phyloP scores from a whole-genome alignment of 2,888 invertebrate genomes.

The Diabrotica balteata region DNA sequence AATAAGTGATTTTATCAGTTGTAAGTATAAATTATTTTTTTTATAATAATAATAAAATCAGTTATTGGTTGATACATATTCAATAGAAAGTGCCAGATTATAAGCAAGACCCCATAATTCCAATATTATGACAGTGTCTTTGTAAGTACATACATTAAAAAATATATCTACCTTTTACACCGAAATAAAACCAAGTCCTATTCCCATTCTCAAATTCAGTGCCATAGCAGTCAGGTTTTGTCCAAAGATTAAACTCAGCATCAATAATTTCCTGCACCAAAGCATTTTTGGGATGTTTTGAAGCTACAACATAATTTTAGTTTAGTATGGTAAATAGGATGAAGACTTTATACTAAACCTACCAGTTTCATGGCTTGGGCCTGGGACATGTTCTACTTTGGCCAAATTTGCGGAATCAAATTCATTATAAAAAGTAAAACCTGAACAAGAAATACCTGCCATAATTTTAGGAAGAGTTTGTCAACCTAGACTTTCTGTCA shows the following conservation, averaged over 20 bases:
- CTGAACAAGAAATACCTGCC: constrained; percentile 70
- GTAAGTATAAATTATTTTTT: no score
- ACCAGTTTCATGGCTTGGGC: constrained; percentile 58
- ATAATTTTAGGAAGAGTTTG: constrained; percentile 40
- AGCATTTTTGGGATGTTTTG: constrained; percentile 38
- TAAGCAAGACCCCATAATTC: no score
- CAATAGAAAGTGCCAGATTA: no score
- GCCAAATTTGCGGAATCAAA: constrained; percentile 92
- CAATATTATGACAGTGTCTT: no score
- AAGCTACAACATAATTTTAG: constrained; percentile 13
- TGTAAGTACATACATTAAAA: no score
- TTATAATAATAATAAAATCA: no score
- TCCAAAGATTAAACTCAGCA: constrained; percentile 90
- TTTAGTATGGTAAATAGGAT: not conserved
- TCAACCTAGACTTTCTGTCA: constrained; percentile 27
- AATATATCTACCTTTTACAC: constrained; percentile 65
- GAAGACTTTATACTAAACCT: constrained; percentile 59
- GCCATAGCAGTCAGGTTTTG: constrained; percentile 85
- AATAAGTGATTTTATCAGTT: no score
- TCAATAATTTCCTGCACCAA: constrained; percentile 65
- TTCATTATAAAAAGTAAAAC: constrained; percentile 83
- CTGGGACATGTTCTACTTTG: constrained; percentile 76
- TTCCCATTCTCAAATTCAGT: constrained; percentile 89
- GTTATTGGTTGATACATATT: no score
- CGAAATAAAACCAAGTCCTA: constrained; percentile 93